Base-by-base conservation (phyloP, 2,888 invertebrate species). In the Sisyra nigra region DNA sequence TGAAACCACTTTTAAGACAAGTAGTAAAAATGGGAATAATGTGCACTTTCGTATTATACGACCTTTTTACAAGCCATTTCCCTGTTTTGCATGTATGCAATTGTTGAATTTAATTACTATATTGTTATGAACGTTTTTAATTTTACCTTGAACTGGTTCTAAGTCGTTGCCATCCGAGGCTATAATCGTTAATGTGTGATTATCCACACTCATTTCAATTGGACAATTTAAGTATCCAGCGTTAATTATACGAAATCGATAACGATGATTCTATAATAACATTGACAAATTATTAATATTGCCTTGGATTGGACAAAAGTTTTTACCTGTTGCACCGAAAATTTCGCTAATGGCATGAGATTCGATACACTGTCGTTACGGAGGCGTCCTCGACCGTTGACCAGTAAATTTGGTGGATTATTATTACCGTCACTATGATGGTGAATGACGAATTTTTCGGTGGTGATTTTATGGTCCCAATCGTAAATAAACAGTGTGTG, bases 151-250 rank as follows among this genome's bases (percentile, higher is more conserved):
- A 41, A 82, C 64, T 2, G 87, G 78, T 52, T 79, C 71, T 50
- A 89, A 60, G 51, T 87, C 80, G 52, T 74, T 76, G 2, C 88
- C 87, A 59, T 91, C 89, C 3, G 80, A 78, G 46, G 78, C 76
- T 41, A 89, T 80, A 31, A 86, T 69, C 0, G 72, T 74, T 48
- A 91, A 65, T 13, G 77, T 82, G 59, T 91, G 89, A 53, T 82
- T 80, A 52, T 89, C 88, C 5, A 89, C 69, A 0, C 86, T 83
- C 49, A 89, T 59, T 55, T 85, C 80, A 44, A 88, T 78, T 0
- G 89, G 89, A 51, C 89, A 89, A 59, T 89, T 89, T 35, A 89
- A 68, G 55, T 87, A 85, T 55, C 85, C 88, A 0, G 87, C 84
- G 54, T 87, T 88, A 53, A 89, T 81, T 40, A 86, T 62, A 18